A percentile compares a stretch with the other conserved stretches of the same genome.
Evolutionary conservation across 1,140 invertebrate genomes (phyloP).

Genomic region (Papilio helenus): DNA sequence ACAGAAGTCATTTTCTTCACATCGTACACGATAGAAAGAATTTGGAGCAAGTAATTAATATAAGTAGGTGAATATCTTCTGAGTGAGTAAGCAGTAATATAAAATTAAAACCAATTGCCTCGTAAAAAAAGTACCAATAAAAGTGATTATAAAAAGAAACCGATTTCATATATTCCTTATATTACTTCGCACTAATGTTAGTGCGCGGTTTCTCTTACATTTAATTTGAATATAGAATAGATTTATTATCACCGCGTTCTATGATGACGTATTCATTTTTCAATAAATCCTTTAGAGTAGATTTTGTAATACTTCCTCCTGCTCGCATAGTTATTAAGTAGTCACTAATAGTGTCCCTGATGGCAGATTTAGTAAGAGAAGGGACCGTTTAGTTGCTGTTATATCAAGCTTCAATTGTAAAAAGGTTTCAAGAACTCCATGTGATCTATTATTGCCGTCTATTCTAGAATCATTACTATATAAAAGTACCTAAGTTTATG

Average conservation of each 20-base stretch:
- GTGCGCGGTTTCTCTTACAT: background rate
- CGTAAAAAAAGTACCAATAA: slow-evolving; percentile 56
- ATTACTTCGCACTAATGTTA: slow-evolving; percentile 56
- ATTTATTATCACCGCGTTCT: background rate
- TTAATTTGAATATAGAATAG: background rate
- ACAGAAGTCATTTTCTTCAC: background rate
- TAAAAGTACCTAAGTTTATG: background rate
- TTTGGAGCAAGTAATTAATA: slow-evolving; percentile 26
- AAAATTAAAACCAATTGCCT: slow-evolving; percentile 29
- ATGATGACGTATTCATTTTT: background rate
- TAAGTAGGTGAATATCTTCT: background rate
- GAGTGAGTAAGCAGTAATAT: slow-evolving; percentile 39
- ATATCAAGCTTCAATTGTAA: background rate
- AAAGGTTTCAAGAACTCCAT: no score
- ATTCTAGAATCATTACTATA: background rate
- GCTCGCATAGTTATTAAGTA: background rate
- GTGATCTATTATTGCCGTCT: no score
- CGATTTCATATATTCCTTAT: slow-evolving; percentile 54
- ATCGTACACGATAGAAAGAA: background rate
- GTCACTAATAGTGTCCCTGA: background rate
- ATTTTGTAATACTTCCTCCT: background rate
- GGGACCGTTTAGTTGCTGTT: background rate
- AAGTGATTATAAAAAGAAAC: slow-evolving; percentile 58
- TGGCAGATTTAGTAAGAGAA: background rate
- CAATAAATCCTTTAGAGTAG: background rate